Conservation (phyloP, 2,888 invertebrate species). For the Coenonympha arcania region DNA sequence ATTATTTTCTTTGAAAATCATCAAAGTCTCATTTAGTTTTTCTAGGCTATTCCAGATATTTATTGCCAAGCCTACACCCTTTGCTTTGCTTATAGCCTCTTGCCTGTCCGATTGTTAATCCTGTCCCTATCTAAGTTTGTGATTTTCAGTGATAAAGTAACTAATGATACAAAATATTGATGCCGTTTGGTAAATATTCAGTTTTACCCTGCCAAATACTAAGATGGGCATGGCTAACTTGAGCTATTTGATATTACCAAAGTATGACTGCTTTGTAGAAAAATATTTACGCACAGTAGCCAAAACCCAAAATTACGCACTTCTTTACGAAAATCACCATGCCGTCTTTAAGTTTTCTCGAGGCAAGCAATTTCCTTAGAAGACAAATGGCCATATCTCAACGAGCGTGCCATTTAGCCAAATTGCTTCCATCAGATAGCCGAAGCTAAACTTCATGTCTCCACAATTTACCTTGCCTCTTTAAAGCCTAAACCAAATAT, state of each 20-base stretch:
- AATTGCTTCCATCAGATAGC: conserved; percentile 33
- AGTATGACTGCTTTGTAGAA: too few species aligned
- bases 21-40: not conserved
- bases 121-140: conserved; percentile 33
- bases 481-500: conserved; percentile 68
- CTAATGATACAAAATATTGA: too few species aligned
- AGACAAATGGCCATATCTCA: conserved; percentile 14
- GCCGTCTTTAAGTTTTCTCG: conserved; percentile 1
- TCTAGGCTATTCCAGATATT: conserved; percentile 36
- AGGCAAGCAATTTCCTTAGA: conserved; percentile 11
- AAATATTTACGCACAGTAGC: too few species aligned
- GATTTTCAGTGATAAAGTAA: conserved; percentile 2
- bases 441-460: conserved; percentile 50
- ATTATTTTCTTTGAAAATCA: not conserved
- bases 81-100: conserved; percentile 42
- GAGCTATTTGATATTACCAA: too few species aligned
- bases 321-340: conserved; percentile 2
- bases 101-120: conserved; percentile 13
- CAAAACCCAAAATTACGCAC: not conserved
- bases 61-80: conserved; percentile 43
- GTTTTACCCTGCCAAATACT: too few species aligned
- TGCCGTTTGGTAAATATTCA: too few species aligned
- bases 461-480: conserved; percentile 41
- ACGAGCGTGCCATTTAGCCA: conserved; percentile 23
- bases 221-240: too few species aligned